These are phyloP conservation scores for Aplodontia rufa DNA, from an alignment of 2,113 vertebrate genomes.

Conservation along the genomic window DNA sequence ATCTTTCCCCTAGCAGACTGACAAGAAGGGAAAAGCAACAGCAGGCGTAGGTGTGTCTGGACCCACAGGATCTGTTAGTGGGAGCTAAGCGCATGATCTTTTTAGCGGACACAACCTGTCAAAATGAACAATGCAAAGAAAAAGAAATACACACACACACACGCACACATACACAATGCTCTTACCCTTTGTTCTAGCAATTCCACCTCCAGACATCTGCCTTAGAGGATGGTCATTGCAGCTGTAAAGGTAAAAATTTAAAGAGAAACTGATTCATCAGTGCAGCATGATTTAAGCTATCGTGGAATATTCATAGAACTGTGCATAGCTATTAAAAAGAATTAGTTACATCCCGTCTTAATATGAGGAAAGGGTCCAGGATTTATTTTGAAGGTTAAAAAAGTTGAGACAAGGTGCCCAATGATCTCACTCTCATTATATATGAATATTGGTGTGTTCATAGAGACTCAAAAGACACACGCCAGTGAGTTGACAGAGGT, in stretches of 20 bases:
- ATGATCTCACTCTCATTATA: neutral
- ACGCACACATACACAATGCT: too few species aligned
- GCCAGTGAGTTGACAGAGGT: too few species aligned
- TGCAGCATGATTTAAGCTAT: neutral
- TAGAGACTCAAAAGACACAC: neutral
- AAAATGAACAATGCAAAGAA: too few species aligned
- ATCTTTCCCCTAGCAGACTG: neutral
- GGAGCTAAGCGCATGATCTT: neutral
- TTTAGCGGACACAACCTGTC: neutral
- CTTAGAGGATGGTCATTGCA: neutral
- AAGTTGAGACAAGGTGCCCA: too few species aligned
- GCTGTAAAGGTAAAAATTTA: neutral
- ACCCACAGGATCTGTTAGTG: fast-evolving
- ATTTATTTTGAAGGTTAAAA: neutral
- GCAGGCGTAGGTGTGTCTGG: too few species aligned
- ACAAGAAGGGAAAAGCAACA: neutral
- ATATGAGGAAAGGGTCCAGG: neutral
- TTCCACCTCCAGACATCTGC: neutral
- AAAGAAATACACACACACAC: too few species aligned
- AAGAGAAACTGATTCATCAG: neutral
- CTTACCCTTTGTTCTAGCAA: neutral
- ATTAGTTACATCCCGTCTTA: neutral
- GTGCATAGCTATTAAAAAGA: neutral
- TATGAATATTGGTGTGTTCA: neutral
- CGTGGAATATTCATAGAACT: neutral